phyloP scores from a whole-genome alignment of 2,888 invertebrate species.

The Invenusta paracnida region DNA sequence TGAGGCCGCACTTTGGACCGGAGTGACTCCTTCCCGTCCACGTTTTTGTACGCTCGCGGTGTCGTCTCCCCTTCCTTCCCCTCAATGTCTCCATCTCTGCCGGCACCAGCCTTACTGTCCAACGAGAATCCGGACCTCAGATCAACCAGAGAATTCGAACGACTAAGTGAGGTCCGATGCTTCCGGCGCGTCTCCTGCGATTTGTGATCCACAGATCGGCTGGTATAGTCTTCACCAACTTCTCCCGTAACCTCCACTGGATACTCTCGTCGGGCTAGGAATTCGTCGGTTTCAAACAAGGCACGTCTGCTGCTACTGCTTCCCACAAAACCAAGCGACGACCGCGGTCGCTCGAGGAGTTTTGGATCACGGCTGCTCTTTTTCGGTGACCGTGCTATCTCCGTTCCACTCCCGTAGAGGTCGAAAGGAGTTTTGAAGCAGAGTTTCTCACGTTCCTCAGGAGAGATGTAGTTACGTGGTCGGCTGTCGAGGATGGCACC shows the following conservation, averaged over 20 bases:
- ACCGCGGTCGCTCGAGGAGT: not conserved
- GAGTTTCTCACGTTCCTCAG: not conserved
- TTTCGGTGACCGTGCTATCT: no score
- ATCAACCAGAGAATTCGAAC: not conserved
- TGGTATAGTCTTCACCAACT: no score
- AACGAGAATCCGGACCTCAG: no score
- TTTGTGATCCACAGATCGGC: not conserved
- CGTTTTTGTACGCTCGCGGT: not conserved
- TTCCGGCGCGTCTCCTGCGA: not conserved
- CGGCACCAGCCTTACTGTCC: no score
- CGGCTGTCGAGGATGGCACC: not conserved
- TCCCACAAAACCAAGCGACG: not conserved
- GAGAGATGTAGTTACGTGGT: not conserved
- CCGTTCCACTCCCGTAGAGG: no score
- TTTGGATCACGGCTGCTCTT: not conserved
- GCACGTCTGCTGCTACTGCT: no score
- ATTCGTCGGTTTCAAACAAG: no score
- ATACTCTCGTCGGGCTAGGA: no score
- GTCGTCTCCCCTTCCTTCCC: not conserved
- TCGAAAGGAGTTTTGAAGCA: not conserved
- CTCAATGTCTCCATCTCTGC: no score
- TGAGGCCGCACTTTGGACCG: not conserved
- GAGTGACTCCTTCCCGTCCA: not conserved
- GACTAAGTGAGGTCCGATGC: not conserved
- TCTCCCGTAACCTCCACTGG: no score